Conservation (phyloP, 2,797 vertebrate genomes). For the Clamator glandarius region DNA sequence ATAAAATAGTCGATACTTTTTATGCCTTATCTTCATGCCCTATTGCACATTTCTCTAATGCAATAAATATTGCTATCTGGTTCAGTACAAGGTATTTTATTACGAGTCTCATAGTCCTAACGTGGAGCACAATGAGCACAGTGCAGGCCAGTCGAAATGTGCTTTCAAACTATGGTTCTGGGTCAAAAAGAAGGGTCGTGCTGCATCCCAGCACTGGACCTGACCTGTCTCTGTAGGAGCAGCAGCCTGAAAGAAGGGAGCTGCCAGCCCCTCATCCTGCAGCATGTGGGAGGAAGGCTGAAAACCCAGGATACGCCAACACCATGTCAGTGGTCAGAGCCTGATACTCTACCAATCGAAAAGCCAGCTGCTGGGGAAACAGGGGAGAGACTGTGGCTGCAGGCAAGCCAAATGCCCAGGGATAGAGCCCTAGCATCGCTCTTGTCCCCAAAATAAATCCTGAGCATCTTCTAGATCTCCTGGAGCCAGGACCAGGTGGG, state of each 20-base stretch:
- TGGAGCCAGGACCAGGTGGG: not conserved
- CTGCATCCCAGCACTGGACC: not conserved
- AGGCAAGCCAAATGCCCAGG: not conserved
- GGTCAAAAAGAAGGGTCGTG: conserved; percentile 15
- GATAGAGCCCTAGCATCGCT: not conserved
- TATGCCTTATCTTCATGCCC: conserved; percentile 34
- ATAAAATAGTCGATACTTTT: not conserved
- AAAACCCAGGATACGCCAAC: not conserved
- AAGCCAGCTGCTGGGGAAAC: not conserved
- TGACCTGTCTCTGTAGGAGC: conserved; percentile 51
- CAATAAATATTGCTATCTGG: conserved; percentile 54
- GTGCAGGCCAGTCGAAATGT: conserved; percentile 39
- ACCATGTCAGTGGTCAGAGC: not conserved
- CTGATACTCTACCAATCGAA: not conserved
- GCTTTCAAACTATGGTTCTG: conserved; percentile 32
- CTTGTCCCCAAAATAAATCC: not conserved
- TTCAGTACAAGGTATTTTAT: conserved; percentile 18
- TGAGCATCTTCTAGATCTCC: not conserved
- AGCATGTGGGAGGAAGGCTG: not conserved
- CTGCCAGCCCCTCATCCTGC: not conserved
- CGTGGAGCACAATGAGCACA: not conserved
- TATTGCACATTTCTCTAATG: conserved; percentile 54
- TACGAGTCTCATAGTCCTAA: not conserved
- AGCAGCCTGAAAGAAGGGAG: not conserved
- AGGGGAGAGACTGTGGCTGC: not conserved